phyloP scores from a whole-genome alignment of 2,888 invertebrate species.

The Tetragnatha montana region DNA sequence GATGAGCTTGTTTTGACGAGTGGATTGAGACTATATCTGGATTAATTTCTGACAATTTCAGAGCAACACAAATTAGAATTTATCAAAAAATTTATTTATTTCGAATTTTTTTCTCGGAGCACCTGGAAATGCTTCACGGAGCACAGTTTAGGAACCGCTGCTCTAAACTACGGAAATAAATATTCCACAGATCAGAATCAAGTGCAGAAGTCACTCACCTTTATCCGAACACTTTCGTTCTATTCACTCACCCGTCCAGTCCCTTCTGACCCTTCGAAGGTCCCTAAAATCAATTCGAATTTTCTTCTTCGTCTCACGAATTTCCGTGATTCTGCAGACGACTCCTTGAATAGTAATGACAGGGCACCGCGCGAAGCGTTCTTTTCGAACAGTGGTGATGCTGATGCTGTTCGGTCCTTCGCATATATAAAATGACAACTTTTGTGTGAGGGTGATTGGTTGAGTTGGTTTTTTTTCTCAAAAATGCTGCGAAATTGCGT shows the following conservation, averaged over 20 bases:
- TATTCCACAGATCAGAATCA: neutral
- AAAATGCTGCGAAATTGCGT: neutral
- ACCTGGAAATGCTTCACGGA: too few relatives aligned
- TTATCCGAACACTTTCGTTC: neutral
- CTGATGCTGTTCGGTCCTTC: too few relatives aligned
- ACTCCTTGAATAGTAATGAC: neutral
- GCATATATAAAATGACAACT: too few relatives aligned
- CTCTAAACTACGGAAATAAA: neutral
- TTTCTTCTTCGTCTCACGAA: neutral
- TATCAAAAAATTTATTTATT: too few relatives aligned
- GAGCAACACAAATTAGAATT: too few relatives aligned
- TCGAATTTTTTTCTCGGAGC: too few relatives aligned
- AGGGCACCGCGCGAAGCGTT: neutral
- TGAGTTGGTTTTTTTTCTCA: neutral
- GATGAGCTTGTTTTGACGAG: too few relatives aligned
- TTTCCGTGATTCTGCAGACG: neutral
- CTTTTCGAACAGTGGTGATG: too few relatives aligned
- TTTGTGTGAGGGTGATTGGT: too few relatives aligned
- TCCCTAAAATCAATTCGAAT: neutral
- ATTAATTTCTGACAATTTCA: too few relatives aligned
- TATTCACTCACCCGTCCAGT: neutral
- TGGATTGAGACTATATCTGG: too few relatives aligned
- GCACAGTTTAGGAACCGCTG: too few relatives aligned
- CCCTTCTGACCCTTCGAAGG: neutral
- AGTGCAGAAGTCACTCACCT: neutral